These are phyloP conservation scores for Pachyuromys duprasi DNA, from an alignment of 2,797 vertebrate species.

Conservation along the genomic window DNA sequence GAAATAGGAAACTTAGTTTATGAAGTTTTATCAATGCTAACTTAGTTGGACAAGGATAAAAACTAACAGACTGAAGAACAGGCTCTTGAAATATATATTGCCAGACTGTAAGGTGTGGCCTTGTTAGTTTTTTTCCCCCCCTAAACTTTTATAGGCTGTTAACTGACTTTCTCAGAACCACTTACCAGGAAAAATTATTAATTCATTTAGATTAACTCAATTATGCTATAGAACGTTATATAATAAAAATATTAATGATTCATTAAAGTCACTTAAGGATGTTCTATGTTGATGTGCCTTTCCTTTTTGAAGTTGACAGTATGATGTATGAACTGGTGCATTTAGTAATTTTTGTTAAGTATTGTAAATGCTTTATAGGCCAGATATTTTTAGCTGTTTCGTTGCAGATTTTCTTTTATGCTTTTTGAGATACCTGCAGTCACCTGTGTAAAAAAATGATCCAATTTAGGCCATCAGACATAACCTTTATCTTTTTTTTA, in stretches of 20 bases:
- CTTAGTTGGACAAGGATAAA: slow-evolving; percentile 21
- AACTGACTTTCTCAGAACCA: slow-evolving; percentile 14
- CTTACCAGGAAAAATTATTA: background rate
- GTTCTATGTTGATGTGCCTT: slow-evolving; percentile 14
- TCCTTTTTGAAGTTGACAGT: slow-evolving; percentile 44
- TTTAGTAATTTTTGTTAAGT: slow-evolving; percentile 57
- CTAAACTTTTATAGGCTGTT: background rate
- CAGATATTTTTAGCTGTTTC: slow-evolving; percentile 12
- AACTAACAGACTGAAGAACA: background rate
- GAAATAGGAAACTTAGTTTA: background rate
- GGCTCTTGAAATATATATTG: background rate
- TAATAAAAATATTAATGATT: slow-evolving; percentile 38
- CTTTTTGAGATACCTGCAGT: slow-evolving; percentile 2
- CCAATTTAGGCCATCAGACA: background rate
- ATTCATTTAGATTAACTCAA: slow-evolving; percentile 32
- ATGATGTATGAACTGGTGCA: background rate
- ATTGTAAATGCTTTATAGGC: slow-evolving; percentile 34
- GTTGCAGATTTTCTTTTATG: slow-evolving; percentile 52
- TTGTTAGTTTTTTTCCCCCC: background rate
- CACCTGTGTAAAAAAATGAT: slow-evolving; percentile 8
- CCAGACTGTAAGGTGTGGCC: background rate
- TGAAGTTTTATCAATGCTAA: slow-evolving; percentile 42
- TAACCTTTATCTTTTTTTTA: background rate
- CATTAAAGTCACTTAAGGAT: background rate
- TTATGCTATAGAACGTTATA: slow-evolving; percentile 28